Evolutionary conservation across 2,888 invertebrate species (phyloP), one percentile per base, ranked within the genome.

Genomic region (Philereme vetulata): DNA sequence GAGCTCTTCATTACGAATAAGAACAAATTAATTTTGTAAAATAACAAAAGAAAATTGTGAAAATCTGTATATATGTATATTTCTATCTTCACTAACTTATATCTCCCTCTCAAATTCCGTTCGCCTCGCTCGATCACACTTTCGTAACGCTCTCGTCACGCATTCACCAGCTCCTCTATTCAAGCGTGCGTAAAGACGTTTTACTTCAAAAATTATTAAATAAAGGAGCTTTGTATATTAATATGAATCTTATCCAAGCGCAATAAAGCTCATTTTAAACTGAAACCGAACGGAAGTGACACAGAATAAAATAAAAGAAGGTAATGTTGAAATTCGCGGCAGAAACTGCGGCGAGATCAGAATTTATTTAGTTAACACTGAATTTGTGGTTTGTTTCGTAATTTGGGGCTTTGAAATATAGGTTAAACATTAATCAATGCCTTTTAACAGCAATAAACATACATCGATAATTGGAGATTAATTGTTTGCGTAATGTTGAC

Each of bases 391-490:
- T 40, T n/a, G 51, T 38, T 52, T 38, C 36, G 40, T 36, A 44
- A 11, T 58, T 50, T 49, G 21, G 33, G 46, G 51, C 21, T 57
- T 47, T 44, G 58, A 49, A 44, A 34, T 10, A 48, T 53, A 32
- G 54, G 42, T 44, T 51, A 11, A 43, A 51, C 60, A 40, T 60
- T 34, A 60, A 55, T 51, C 51, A 55, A 38, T 51, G 32, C 48
- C 40, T 53, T 56, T 51, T 51, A 43, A 43, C 40, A 9, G 5
- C 8, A 8, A 47, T 47, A 4, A 44, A 44, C 44, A 44, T 21
- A n/a, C 40, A 42, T 4, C 42, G 4, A 5, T 47, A 34, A 55
- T 48, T 35, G 33, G 5, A 35, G 21, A 43, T 35, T 9, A 36
- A 48, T 47, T 4, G 34, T 47, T 9, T 34, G n/a, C 5, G 34